Conservation (phyloP, 1,140 invertebrate species). For the Lineus longissimus region DNA sequence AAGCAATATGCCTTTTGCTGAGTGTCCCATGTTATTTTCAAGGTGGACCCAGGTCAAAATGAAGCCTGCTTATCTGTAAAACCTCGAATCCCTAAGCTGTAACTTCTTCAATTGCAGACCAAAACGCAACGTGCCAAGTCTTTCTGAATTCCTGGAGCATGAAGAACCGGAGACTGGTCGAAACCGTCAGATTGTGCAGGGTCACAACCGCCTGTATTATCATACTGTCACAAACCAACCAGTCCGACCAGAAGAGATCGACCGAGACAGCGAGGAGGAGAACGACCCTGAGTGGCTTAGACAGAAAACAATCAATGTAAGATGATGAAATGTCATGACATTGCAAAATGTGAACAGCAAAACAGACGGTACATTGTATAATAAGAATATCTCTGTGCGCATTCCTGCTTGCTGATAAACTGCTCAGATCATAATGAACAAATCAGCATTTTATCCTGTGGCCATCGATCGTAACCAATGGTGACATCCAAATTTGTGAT, state of each 20-base stretch:
- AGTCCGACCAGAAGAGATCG: slow-evolving; percentile 89
- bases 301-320: slow-evolving; percentile 71
- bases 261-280: slow-evolving; percentile 89
- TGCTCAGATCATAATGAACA: no score
- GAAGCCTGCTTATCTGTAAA: neutral
- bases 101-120: slow-evolving; percentile 29
- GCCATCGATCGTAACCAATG: no score
- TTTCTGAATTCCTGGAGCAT: slow-evolving; percentile 41
- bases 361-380: no score
- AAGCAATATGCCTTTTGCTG: no score
- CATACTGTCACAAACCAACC: slow-evolving; percentile 90
- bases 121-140: slow-evolving; percentile 30
- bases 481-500: no score
- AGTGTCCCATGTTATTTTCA: no score
- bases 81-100: neutral
- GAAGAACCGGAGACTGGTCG: slow-evolving; percentile 33
- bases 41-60: no score
- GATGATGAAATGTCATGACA: no score
- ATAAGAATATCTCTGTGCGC: no score
- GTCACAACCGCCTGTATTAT: slow-evolving; percentile 75
- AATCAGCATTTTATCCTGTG: no score
- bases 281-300: slow-evolving; percentile 91
- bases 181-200: slow-evolving; percentile 38
- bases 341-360: no score
- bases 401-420: no score